Evolutionary conservation across 2,888 invertebrate genomes (phyloP).

Genomic region (Polyommatus icarus): DNA sequence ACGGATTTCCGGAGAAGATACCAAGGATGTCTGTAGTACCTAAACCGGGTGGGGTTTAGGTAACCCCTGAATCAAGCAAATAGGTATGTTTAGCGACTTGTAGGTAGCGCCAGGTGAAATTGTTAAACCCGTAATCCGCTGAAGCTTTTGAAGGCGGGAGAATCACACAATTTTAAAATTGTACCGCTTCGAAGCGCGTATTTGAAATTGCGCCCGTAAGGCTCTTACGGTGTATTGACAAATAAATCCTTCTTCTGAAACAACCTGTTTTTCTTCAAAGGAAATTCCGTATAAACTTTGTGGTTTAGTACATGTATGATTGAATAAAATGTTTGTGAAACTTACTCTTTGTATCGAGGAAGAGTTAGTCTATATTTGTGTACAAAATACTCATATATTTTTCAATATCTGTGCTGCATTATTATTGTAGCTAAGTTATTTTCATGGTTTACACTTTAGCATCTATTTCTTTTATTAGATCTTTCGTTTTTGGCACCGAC

Average conservation of each 20-base stretch:
- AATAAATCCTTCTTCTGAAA: slow-evolving; percentile 11
- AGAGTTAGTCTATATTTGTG: background rate
- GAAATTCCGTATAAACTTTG: slow-evolving; percentile 19
- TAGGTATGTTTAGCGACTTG: background rate
- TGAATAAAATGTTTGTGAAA: background rate
- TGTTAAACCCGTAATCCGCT: background rate
- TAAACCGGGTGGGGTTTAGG: too few relatives aligned
- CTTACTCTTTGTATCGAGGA: background rate
- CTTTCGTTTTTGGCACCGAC: too few relatives aligned
- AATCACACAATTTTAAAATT: slow-evolving; percentile 14
- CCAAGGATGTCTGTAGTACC: too few relatives aligned
- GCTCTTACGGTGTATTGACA: slow-evolving; percentile 17
- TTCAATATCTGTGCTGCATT: too few relatives aligned
- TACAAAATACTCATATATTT: too few relatives aligned
- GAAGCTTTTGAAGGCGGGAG: background rate
- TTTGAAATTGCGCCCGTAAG: slow-evolving; percentile 24
- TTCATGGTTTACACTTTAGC: too few relatives aligned
- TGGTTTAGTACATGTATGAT: background rate
- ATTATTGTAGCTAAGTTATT: too few relatives aligned
- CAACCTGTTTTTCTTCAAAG: slow-evolving; percentile 28
- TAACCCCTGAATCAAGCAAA: background rate
- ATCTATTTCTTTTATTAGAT: too few relatives aligned
- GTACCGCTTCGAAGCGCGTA: background rate
- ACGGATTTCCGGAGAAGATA: too few relatives aligned
- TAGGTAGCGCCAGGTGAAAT: background rate